These are phyloP conservation scores for Scaptodrosophila latifasciaeformis DNA, from an alignment of 2,888 invertebrate species.

Conservation along the genomic window DNA sequence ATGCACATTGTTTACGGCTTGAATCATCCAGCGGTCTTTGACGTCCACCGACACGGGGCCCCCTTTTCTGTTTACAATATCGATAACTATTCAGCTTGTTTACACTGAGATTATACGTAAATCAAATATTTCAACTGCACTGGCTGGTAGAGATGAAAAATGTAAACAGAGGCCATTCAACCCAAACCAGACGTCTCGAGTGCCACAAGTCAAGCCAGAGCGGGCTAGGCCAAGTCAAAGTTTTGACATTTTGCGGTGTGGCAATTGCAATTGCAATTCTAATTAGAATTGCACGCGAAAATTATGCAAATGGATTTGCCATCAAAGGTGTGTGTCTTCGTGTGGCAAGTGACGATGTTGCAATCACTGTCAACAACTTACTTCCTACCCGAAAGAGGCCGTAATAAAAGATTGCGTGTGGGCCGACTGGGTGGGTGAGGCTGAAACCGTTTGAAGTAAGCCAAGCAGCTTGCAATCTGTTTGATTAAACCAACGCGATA, in stretches of 20 bases:
- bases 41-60: slow-evolving; percentile 7
- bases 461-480: neutral
- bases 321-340: too few relatives aligned
- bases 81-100: neutral
- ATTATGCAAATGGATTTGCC: neutral
- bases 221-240: too few relatives aligned
- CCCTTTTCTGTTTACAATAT: too few relatives aligned
- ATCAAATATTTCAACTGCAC: slow-evolving; percentile 47
- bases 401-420: neutral
- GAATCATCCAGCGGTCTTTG: slow-evolving; percentile 24
- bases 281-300: slow-evolving; percentile 5
- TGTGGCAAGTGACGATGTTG: neutral
- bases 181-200: too few relatives aligned
- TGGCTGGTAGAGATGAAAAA: too few relatives aligned
- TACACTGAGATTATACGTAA: slow-evolving; percentile 26
- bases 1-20: neutral
- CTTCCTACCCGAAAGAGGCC: too few relatives aligned
- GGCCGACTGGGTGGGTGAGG: too few relatives aligned
- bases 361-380: too few relatives aligned
- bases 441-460: too few relatives aligned
- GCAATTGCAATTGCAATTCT: neutral
- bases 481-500: slow-evolving; percentile 1
- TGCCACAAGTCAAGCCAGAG: too few relatives aligned
- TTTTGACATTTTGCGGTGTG: too few relatives aligned
- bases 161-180: too few relatives aligned